Conservation (phyloP, 2,113 vertebrate species). For the Syngnathus floridae region DNA sequence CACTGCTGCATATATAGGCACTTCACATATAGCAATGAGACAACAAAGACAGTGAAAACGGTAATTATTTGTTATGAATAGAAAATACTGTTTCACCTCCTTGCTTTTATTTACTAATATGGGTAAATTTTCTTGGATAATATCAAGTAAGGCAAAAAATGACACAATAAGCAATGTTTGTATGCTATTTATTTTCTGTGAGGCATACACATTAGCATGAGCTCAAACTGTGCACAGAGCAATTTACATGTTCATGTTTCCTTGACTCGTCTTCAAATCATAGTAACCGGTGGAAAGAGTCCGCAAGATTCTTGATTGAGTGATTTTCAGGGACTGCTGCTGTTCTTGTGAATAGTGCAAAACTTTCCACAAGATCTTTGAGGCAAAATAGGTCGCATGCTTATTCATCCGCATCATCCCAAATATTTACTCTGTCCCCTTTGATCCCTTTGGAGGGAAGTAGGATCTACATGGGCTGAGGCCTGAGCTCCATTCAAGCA, state of each 20-base stretch:
- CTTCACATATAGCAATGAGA: too few species aligned
- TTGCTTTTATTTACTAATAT: too few species aligned
- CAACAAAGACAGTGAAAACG: too few species aligned
- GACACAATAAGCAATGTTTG: conserved; percentile 11
- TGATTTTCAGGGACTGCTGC: not conserved
- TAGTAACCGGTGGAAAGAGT: conserved; percentile 33
- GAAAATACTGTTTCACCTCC: too few species aligned
- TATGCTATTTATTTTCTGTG: conserved; percentile 71
- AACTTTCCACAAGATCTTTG: not conserved
- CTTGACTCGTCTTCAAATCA: conserved; percentile 59
- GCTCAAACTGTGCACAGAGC: conserved; percentile 57
- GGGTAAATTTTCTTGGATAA: not conserved
- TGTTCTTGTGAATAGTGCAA: not conserved
- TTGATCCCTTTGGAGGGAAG: conserved; percentile 10
- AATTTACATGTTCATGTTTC: conserved; percentile 44
- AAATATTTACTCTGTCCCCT: conserved; percentile 8
- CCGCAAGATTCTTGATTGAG: not conserved
- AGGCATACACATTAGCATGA: conserved; percentile 66
- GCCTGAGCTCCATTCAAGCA: conserved; percentile 2
- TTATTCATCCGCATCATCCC: not conserved
- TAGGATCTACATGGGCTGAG: not conserved
- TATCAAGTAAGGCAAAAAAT: not conserved
- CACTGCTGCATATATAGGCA: too few species aligned
- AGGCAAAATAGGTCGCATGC: not conserved
- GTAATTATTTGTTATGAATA: too few species aligned